These are phyloP conservation scores for Metalampra italica DNA, from an alignment of 2,888 invertebrate species.

Conservation along the genomic window DNA sequence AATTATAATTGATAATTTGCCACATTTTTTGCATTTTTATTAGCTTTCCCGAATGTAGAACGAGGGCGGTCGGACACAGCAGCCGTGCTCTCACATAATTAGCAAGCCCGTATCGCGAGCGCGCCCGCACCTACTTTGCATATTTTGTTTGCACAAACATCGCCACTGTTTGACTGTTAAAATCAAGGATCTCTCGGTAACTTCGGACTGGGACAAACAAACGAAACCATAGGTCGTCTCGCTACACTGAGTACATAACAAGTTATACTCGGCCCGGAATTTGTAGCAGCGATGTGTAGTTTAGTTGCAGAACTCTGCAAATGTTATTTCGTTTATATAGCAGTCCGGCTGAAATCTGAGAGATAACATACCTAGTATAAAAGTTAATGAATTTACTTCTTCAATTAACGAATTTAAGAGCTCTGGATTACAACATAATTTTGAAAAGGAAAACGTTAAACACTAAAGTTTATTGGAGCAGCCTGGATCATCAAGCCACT, in stretches of 20 bases:
- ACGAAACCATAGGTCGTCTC: slow-evolving; percentile 44
- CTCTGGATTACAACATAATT: too few species aligned
- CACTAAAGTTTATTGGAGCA: too few species aligned
- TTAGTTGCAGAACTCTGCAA: not conserved
- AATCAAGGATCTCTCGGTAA: slow-evolving; percentile 63
- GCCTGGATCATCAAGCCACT: too few species aligned
- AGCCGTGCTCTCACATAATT: slow-evolving; percentile 71
- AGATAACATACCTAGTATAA: too few species aligned
- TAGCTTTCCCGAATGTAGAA: slow-evolving; percentile 61
- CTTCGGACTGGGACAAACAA: slow-evolving; percentile 45
- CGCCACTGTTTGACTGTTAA: slow-evolving; percentile 69
- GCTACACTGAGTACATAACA: slow-evolving; percentile 9
- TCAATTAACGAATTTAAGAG: too few species aligned
- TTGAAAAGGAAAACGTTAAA: too few species aligned
- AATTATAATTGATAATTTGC: slow-evolving; percentile 72
- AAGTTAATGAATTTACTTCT: too few species aligned
- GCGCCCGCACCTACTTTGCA: slow-evolving; percentile 71
- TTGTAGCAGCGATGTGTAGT: not conserved
- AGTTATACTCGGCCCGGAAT: not conserved
- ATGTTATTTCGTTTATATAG: not conserved
- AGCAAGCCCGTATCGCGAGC: slow-evolving; percentile 63
- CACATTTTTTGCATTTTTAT: slow-evolving; percentile 69
- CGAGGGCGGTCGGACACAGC: slow-evolving; percentile 49
- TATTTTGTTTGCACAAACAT: slow-evolving; percentile 74
- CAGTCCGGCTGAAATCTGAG: too few species aligned